Evolutionary conservation across 2,888 invertebrate species (phyloP), one percentile per base, ranked within the genome.

Genomic region (Nephrotoma appendiculata): DNA sequence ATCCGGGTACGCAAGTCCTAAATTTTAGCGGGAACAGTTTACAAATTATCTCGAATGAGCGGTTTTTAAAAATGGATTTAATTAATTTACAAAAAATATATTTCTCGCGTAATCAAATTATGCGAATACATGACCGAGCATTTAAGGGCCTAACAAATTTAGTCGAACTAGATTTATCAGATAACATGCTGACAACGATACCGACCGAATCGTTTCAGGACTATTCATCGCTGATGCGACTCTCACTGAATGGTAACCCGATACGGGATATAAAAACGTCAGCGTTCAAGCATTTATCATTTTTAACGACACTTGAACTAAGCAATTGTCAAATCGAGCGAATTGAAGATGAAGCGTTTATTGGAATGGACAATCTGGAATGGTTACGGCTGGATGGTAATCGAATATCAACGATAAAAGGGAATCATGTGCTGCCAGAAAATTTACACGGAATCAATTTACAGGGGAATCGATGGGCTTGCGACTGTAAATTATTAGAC

Each of bases 21-120:
- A 96, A 97, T 91, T 94, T 98, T 89, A 94, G 95, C 57, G 96
- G 95, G 86, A 98, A 98, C 92, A 95, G 96, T 89, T 92, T 98
- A 88, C 95, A 96, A 91, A 94, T 94, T 41, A 92, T 98, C 88
- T 95, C 95, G 88, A 94, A 95, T 88, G 96, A 97, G 91, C 94
- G 95, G 52, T 98, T 98, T 90, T 94, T 95, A 88, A 94, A 94
- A 89, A 93, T 96, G 90, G 95, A 95, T 86, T 92, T 98, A 89
- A 94, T 96, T 88, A 97, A 98, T 92, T 92, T 98, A 88, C 98
- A 98, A 91, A 96, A 96, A 91, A 95, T 98, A 89, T 97, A 95
- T 91, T 92, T 98, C 88, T 94, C 95, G 87, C 94, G 95, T 89
- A 97, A 97, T 91, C 94, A 95, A 89, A 93, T 98, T 89, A 95